Base-by-base conservation (phyloP, 1,140 invertebrate genomes). In the Lepidurus couesii region DNA sequence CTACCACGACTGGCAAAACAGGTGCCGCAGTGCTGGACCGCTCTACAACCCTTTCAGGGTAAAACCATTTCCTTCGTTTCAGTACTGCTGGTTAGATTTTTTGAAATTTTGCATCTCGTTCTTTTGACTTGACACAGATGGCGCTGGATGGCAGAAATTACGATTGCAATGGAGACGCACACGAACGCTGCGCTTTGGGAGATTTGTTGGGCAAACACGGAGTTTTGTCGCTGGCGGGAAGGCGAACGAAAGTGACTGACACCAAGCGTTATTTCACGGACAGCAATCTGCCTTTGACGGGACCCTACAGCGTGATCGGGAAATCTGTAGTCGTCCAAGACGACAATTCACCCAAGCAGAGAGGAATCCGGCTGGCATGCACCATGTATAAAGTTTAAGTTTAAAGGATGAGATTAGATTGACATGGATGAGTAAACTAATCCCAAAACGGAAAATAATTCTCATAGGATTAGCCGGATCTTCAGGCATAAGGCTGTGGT, bases 321-420 rank as follows among this genome's bases (percentile, higher is more conserved):
- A 91, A 91, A 83, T 95, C 95, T 21, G 84, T 98, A 44, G 93
- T 97, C 0, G 90, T 98, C 73, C 95, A 94, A 82, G 95, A 95
- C 84, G 94, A 96, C 82, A 88, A 92, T 83, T 93, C 93, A 5
- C 95, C 95, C 1, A 90, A 92, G 80, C 93, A 94, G 0, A 87
- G 95, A 79, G 95, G 94, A 11, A 92, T 95, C 84, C 85, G 95
- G 81, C 86, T 98, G 82, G 94, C 94, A 0, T 98, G 96, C 85
- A 91, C 93, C 21, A 89, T 89, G 93, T 95, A 86, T 89, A 83
- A n/a, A n/a, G n/a, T n/a, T 83, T 65, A 4, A 34, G 34, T 34
- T 34, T 34, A 34, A 34, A 34, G 34, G 34, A 34, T 34, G 34
- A 34, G 34, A 4, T 34, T 34, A 34, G 3, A 34, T 34, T 34